Conservation (phyloP, 2,113 vertebrate genomes). For the Oophaga pumilio region DNA sequence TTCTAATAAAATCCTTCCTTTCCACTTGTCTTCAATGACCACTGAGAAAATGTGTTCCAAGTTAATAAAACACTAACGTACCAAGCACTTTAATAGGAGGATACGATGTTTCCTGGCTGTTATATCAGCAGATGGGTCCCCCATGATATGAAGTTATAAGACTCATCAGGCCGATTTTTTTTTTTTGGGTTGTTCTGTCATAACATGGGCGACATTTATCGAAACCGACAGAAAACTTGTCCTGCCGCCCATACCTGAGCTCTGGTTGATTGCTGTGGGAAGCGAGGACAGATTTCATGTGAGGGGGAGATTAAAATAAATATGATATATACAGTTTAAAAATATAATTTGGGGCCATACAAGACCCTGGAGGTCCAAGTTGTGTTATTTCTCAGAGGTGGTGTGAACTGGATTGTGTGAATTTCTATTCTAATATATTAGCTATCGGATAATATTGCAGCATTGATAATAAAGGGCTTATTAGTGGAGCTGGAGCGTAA, state of each 20-base stretch:
- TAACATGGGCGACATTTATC: neutral
- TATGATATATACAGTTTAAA: neutral
- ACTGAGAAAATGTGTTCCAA: constrained; percentile 38
- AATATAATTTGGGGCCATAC: neutral
- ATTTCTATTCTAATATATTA: constrained; percentile 33
- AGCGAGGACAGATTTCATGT: neutral
- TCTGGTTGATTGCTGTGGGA: neutral
- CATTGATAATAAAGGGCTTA: constrained; percentile 46
- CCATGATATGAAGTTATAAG: neutral
- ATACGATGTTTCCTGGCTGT: neutral
- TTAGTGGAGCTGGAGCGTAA: constrained; percentile 15
- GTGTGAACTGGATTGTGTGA: constrained; percentile 30
- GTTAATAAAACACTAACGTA: constrained; percentile 40
- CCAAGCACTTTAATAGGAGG: constrained; percentile 37
- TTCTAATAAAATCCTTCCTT: constrained; percentile 45
- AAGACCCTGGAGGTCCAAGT: neutral
- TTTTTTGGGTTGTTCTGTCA: neutral
- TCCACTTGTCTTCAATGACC: constrained; percentile 55
- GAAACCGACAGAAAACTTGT: neutral
- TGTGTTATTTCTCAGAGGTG: constrained; percentile 10
- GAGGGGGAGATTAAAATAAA: no score
- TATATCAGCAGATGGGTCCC: neutral
- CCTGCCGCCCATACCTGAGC: neutral
- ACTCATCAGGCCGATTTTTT: neutral
- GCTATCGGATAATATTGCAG: constrained; percentile 22